phyloP scores from a whole-genome alignment of 2,888 invertebrate species.

The Choristoneura rosaceana region DNA sequence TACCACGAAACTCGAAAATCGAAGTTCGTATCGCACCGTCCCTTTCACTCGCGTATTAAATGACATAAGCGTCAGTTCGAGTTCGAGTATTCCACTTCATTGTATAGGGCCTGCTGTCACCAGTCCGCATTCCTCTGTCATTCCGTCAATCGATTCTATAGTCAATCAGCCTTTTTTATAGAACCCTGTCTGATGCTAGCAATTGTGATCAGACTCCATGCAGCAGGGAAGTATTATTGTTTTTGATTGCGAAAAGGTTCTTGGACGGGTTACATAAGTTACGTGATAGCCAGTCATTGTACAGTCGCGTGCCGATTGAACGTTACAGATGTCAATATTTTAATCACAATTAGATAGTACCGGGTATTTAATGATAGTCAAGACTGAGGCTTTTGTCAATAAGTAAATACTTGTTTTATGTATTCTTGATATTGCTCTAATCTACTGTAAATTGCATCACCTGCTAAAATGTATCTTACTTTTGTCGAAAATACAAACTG shows the following conservation, averaged over 20 bases:
- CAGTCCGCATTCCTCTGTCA: slow-evolving; percentile 11
- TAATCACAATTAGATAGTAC: slow-evolving; percentile 26
- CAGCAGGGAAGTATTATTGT: neutral
- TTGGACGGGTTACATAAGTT: slow-evolving; percentile 7
- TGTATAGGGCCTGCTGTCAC: too few species aligned
- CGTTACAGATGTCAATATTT: slow-evolving; percentile 36
- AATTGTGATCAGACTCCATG: neutral
- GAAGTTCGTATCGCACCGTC: too few species aligned
- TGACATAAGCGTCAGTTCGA: too few species aligned
- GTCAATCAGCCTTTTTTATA: neutral
- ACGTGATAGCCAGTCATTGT: slow-evolving; percentile 25
- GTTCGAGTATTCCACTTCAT: too few species aligned
- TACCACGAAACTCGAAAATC: too few species aligned
- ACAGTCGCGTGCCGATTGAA: slow-evolving; percentile 27
- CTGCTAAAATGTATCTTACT: too few species aligned
- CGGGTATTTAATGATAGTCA: slow-evolving; percentile 34
- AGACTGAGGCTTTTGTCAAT: slow-evolving; percentile 5
- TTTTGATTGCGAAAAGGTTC: neutral
- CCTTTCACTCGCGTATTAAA: too few species aligned
- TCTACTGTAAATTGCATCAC: too few species aligned
- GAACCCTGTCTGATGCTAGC: slow-evolving; percentile 2
- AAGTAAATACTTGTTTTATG: neutral
- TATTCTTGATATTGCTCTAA: too few species aligned
- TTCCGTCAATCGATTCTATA: slow-evolving; percentile 14
- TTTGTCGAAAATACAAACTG: too few species aligned